Percentiles rank a stretch among this genome's conserved stretches.
phyloP scores from a whole-genome alignment of 2,888 invertebrate species.

The Drosophila greeni region DNA sequence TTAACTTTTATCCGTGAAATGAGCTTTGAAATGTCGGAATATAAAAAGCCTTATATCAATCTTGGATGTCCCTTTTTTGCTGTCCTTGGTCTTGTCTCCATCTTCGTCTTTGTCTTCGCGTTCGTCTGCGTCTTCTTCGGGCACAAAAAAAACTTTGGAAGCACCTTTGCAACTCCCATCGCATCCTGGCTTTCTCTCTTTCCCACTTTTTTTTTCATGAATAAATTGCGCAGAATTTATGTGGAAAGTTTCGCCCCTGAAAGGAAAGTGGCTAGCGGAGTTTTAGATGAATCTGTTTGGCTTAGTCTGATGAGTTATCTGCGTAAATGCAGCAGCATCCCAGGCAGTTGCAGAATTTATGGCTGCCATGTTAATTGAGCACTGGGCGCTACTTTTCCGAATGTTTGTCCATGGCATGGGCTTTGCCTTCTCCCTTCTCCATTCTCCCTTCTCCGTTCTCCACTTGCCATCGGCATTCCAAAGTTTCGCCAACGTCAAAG shows the following conservation, averaged over 20 bases:
- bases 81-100: constrained; percentile 7
- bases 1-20: constrained; percentile 63
- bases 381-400: constrained; percentile 37
- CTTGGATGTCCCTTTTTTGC: constrained; percentile 58
- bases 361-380: constrained; percentile 68
- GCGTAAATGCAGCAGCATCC: constrained; percentile 54
- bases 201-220: constrained; percentile 55
- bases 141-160: constrained; percentile 35
- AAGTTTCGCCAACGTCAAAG: constrained; percentile 36
- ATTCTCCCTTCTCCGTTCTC: not conserved
- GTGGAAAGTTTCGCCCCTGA: constrained; percentile 63
- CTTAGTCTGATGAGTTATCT: constrained; percentile 72
- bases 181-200: constrained; percentile 15
- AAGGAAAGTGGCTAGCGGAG: constrained; percentile 70
- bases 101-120: constrained; percentile 26
- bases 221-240: constrained; percentile 73
- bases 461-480: constrained; percentile 14
- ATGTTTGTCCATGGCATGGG: constrained; percentile 35
- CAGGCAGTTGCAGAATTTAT: constrained; percentile 61
- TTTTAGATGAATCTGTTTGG: constrained; percentile 71
- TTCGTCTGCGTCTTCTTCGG: constrained; percentile 12
- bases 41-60: constrained; percentile 73
- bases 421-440: constrained; percentile 10
- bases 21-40: constrained; percentile 69
- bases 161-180: constrained; percentile 54